Evolutionary conservation across 2,113 vertebrate genomes (phyloP), one percentile per base, ranked within the genome.

Genomic region (Aix galericulata): DNA sequence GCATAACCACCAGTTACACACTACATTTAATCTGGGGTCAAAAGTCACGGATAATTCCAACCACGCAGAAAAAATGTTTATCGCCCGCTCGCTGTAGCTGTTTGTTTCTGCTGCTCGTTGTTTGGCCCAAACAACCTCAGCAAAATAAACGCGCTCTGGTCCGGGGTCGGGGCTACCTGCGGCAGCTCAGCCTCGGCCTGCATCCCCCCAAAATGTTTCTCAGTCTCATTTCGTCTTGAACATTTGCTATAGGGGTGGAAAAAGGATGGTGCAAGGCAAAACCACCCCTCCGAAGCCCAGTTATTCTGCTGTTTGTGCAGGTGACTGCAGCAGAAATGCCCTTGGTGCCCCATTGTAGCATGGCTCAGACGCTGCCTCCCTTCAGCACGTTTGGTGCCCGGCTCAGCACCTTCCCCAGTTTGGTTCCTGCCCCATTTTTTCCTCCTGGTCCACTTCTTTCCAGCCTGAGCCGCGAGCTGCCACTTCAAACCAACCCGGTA

Each of bases 1-100:
- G 40, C 91, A 85, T 87, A 96, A 94, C 92, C 83, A 91, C 77
- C 88, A 86, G 94, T 97, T 96, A 96, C 92, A 96, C 90, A 92
- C 77, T 76, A 92, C 80, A 96, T 93, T 96, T 96, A 92, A 97
- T 95, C 95, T 94, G 75, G 88, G 96, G 95, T 91, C 95, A 96
- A 77, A 95, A 96, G 95, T 94, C 95, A 91, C 8, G 83, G 93
- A 92, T 95, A 88, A 89, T 93, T 94, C 92, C 82, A 96, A 91
- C 81, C 88, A 62, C 11, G 4, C 66, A 92, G 91, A 92, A 92
- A 40, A 40, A 92, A 89, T 42, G 77, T 87, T 48, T 50, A 34
- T 58, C 2, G 17, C 92, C 17, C 36, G 34, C 66, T 90, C 12
- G 48, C 69, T 3, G 17, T 44, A 52, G 63, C 15, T 88, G 81